Percentiles rank a stretch among this genome's conserved stretches.
Conservation (phyloP, 30 jellyfish, hydroid and myxozoan genomes). For the Aurelia coerulea region DNA sequence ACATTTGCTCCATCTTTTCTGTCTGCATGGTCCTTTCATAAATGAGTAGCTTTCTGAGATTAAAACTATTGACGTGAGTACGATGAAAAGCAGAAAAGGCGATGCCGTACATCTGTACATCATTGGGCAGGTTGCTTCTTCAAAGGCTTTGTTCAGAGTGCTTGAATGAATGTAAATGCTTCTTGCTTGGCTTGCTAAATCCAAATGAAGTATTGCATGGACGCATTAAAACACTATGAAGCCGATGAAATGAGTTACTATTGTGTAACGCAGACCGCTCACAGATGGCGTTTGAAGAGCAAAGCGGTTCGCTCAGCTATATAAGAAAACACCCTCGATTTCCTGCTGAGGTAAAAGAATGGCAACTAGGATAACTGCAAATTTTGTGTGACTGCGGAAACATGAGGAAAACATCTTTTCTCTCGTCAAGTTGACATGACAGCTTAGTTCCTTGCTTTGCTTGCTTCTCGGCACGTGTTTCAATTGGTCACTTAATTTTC, state of each 20-base stretch:
- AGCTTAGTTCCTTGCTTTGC: background rate
- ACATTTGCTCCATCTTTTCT: constrained; percentile 60
- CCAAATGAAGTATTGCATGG: too few relatives aligned
- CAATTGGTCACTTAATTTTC: too few relatives aligned
- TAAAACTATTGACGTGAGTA: background rate
- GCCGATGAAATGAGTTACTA: background rate
- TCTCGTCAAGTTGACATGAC: background rate
- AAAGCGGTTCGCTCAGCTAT: background rate
- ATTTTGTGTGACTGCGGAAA: constrained; percentile 12
- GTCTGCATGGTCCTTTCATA: constrained; percentile 40
- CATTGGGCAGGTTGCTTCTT: background rate
- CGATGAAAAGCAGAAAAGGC: background rate
- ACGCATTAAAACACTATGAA: too few relatives aligned
- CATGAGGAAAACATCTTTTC: constrained; percentile 16
- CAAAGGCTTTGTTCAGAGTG: too few relatives aligned
- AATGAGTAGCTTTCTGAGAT: constrained; percentile 12
- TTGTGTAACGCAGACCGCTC: background rate
- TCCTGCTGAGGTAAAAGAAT: constrained; percentile 62
- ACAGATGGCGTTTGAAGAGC: background rate
- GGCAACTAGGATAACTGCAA: constrained; percentile 20
- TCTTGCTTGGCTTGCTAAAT: too few relatives aligned
- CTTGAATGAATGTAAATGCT: too few relatives aligned
- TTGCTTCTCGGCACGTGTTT: background rate
- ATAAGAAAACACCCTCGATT: constrained; percentile 42
- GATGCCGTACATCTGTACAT: background rate